These are phyloP conservation scores for Zootermopsis nevadensis DNA, from an alignment of 2,888 invertebrate species.

Conservation along the genomic window DNA sequence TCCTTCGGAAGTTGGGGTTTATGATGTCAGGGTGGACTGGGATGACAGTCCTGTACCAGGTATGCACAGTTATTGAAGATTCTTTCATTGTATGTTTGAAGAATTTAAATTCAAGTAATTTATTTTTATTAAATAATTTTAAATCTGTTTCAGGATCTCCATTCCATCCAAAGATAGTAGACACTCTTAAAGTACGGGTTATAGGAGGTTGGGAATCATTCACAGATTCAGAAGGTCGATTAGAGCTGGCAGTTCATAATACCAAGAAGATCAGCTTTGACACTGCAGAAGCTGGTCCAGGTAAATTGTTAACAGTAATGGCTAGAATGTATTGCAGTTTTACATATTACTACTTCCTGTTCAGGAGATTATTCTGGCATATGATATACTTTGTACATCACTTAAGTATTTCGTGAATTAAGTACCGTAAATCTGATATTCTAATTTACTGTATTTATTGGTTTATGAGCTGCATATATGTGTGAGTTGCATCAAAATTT, in stretches of 20 bases:
- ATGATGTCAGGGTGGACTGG: constrained; percentile 86
- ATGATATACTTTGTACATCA: too few species aligned
- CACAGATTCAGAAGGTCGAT: constrained; percentile 62
- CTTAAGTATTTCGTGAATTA: too few species aligned
- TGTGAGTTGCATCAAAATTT: too few species aligned
- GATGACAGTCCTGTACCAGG: constrained; percentile 66
- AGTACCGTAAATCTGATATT: too few species aligned
- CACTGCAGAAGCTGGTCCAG: constrained; percentile 90
- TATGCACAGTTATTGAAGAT: constrained; percentile 52
- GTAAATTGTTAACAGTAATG: constrained; percentile 63
- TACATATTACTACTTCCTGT: too few species aligned
- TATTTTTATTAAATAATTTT: too few species aligned
- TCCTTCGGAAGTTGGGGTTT: constrained; percentile 91
- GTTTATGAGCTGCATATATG: too few species aligned
- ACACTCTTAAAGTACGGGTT: constrained; percentile 68
- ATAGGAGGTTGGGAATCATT: constrained; percentile 70
- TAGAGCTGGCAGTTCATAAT: constrained; percentile 61
- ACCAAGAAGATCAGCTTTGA: constrained; percentile 82
- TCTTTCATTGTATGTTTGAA: too few species aligned
- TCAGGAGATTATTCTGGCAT: too few species aligned
- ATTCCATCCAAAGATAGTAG: constrained; percentile 79
- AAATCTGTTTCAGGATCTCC: constrained; percentile 72
- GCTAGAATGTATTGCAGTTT: background rate
- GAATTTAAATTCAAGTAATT: too few species aligned
- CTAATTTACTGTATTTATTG: too few species aligned